Evolutionary conservation across 64 coral and sea anemone species (phyloP).

Genomic region (Dendronephthya gigantea): DNA sequence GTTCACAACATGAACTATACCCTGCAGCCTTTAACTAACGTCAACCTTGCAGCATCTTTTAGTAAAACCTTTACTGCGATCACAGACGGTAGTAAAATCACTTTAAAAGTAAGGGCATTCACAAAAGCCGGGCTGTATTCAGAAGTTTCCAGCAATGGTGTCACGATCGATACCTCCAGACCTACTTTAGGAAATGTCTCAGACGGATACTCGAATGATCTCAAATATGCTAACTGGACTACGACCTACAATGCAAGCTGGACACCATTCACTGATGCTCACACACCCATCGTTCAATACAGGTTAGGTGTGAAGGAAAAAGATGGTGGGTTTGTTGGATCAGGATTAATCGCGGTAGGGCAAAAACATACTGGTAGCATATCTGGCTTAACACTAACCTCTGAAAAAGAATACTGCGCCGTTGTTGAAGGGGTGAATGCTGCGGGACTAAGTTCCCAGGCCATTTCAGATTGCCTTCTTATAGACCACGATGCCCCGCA

Average conservation of each 20-base stretch:
- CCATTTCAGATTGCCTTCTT: slow-evolving; percentile 58
- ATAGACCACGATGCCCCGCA: slow-evolving; percentile 76
- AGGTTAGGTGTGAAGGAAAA: slow-evolving; percentile 46
- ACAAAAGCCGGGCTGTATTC: slow-evolving; percentile 70
- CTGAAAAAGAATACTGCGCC: slow-evolving; percentile 62
- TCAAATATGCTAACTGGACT: slow-evolving; percentile 53
- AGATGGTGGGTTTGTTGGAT: slow-evolving; percentile 39
- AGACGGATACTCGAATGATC: slow-evolving; percentile 15
- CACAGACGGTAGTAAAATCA: slow-evolving; percentile 34
- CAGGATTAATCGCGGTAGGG: slow-evolving; percentile 42
- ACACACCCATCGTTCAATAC: slow-evolving; percentile 59
- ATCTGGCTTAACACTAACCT: slow-evolving; percentile 51
- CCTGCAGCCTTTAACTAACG: slow-evolving; percentile 35
- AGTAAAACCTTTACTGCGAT: slow-evolving; percentile 23
- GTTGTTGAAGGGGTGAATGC: slow-evolving; percentile 76
- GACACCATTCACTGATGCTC: slow-evolving; percentile 55
- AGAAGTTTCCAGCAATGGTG: slow-evolving; percentile 54
- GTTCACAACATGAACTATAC: not conserved
- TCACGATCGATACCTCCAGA: slow-evolving; percentile 50
- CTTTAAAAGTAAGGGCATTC: slow-evolving; percentile 32
- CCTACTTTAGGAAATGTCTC: slow-evolving; percentile 25
- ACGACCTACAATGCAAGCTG: slow-evolving; percentile 59
- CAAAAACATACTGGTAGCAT: slow-evolving; percentile 31
- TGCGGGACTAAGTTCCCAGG: slow-evolving; percentile 49
- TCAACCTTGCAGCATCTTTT: slow-evolving; percentile 21